A percentile compares a stretch with the other conserved stretches of the same genome.
Evolutionary conservation across 2,888 invertebrate genomes (phyloP).

Genomic region (Sericinus montela): DNA sequence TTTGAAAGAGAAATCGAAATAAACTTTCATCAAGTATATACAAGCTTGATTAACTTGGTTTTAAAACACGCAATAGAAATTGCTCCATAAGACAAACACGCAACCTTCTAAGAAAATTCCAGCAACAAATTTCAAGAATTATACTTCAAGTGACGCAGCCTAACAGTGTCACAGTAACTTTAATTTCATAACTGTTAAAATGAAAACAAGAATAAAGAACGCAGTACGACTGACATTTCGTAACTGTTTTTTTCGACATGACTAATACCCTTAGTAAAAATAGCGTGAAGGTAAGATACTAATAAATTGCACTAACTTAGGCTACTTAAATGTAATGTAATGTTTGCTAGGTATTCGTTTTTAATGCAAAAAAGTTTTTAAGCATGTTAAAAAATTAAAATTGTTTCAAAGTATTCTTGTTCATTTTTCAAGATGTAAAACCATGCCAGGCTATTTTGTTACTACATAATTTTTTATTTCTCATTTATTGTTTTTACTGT

Average conservation of each 20-base stretch:
- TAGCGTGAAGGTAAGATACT: conserved; percentile 27
- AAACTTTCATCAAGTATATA: conserved; percentile 44
- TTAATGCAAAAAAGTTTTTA: too few species aligned
- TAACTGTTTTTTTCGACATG: conserved; percentile 23
- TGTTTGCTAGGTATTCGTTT: too few species aligned
- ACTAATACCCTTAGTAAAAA: conserved; percentile 28
- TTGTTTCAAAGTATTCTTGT: too few species aligned
- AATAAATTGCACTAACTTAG: conserved; percentile 19
- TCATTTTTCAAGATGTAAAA: too few species aligned
- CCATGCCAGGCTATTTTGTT: too few species aligned
- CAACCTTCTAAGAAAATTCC: conserved; percentile 61
- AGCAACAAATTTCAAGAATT: conserved; percentile 53
- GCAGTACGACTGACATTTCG: conserved; percentile 28
- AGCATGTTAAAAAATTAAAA: too few species aligned
- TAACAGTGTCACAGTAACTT: conserved; percentile 41
- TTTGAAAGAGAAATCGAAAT: conserved; percentile 16
- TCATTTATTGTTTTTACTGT: too few species aligned
- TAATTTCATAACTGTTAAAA: conserved; percentile 39
- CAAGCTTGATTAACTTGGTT: conserved; percentile 62
- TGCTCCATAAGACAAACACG: conserved; percentile 61
- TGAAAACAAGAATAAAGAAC: conserved; percentile 31
- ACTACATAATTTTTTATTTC: too few species aligned
- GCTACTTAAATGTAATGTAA: too few species aligned
- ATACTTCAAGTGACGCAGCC: conserved; percentile 48
- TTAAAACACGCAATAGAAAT: conserved; percentile 62